Evolutionary conservation across 53 echinoderm and acorn worm genomes (phyloP), one percentile per base, ranked within the genome.

Genomic region (Stichopus horrens): DNA sequence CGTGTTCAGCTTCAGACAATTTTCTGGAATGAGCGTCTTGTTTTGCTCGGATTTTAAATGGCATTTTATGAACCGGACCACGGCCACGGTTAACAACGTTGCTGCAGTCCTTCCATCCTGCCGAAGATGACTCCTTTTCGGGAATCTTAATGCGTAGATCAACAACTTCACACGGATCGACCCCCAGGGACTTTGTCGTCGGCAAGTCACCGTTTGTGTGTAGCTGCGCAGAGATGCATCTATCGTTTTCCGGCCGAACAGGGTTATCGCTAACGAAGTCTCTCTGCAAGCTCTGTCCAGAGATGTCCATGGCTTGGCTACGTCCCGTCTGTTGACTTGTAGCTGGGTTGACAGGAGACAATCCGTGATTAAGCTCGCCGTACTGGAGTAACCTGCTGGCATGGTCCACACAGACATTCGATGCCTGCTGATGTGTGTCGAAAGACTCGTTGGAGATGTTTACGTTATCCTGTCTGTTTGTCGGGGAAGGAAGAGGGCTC

Each of bases 101-200:
- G 4, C 16, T 63, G 37, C 37, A 37, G 16, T 63, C 63, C 63
- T 63, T 63, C 63, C 63, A 63, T 13, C 63, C 16, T 13, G 4
- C 63, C 16, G 16, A 63, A 37, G 37, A 37, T 63, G 79, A 6
- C 7, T 79, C 79, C 10, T 53, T 53, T 16, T 18, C 83, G 2
- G 83, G n/a, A 58, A 83, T 57, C 20, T 83, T 83, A 14, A 83
- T 16, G 21, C 83, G 22, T 19, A 83, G 60, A 57, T 83, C 83
- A 83, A 83, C 83, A 85, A 59, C 85, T 52, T 76, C 23, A 52
- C 21, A 59, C 11, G 59, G 59, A 59, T 11, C 11, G 11, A 11
- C 4, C 59, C 8, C 11, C 11, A 4, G 4, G 59, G 37, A 37
- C 37, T 4, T 59, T 11, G 59, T 4, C 8, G 8, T 8, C 8